phyloP scores from a whole-genome alignment of 2,888 invertebrate species.

The Lacanobia wlatinum region DNA sequence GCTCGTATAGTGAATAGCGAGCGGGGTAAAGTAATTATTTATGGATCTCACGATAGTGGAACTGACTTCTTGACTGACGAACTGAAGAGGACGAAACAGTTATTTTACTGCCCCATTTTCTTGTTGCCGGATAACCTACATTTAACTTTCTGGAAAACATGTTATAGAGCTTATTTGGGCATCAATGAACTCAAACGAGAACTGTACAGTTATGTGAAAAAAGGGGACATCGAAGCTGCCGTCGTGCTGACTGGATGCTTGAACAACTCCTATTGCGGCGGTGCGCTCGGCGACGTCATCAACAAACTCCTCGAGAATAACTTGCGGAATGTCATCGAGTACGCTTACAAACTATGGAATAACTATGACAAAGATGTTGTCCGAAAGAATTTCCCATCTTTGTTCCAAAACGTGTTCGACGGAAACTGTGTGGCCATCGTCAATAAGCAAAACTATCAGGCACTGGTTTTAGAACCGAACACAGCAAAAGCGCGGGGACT shows the following conservation, averaged over 20 bases:
- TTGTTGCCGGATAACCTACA: conserved; percentile 22
- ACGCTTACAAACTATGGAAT: conserved; percentile 32
- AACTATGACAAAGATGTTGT: conserved; percentile 18
- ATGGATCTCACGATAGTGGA: accelerated
- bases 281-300: conserved; percentile 21
- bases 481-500: neutral
- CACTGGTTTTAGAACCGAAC: conserved; percentile 14
- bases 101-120: conserved; percentile 41
- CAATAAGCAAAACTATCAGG: conserved; percentile 22
- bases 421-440: conserved; percentile 22
- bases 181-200: conserved; percentile 24
- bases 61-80: neutral
- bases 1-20: conserved; percentile 35
- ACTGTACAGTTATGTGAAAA: conserved; percentile 3
- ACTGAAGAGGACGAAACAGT: conserved; percentile 19
- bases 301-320: conserved; percentile 23
- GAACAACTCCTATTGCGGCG: neutral
- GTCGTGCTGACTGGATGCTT: conserved; percentile 27
- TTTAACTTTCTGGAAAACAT: neutral
- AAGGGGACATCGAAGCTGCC: conserved; percentile 34
- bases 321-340: conserved; percentile 1
- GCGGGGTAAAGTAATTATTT: conserved; percentile 36
- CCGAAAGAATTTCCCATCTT: conserved; percentile 26
- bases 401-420: conserved; percentile 30
- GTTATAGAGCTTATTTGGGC: conserved; percentile 21